Base-by-base conservation (phyloP, 2,888 invertebrate genomes). In the Gymnosoma rotundatum region DNA sequence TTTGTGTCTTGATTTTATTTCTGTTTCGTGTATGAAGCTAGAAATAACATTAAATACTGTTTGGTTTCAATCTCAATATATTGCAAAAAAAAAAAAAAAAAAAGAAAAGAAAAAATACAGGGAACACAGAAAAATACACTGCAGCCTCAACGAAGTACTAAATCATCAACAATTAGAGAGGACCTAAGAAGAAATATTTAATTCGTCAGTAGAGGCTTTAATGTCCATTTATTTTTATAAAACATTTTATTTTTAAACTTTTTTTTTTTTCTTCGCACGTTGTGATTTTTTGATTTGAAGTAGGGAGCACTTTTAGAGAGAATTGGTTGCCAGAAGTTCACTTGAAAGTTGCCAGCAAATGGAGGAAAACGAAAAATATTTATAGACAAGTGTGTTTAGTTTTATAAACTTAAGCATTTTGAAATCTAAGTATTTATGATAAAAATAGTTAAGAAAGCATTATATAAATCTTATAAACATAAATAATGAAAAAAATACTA, bases 401-500 rank as follows among this genome's bases (percentile, higher is more conserved):
- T 78, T 61, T 58, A 36, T 25, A 52, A 4, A 63, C 54, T 78
- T 72, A 64, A 52, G 54, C 21, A 54, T 78, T 78, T 56, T 63
- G 14, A 52, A 64, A 74, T 69, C 56, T 56, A 78, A 83, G 79
- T 79, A 74, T 79, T 79, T 79, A 78, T 75, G 79, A 75, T 83
- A 83, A 78, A 32, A 56, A 74, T 78, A 63, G 64, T 78, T 80
- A 69, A 79, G 70, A 70, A 70, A 42, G 32, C 60, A 69, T 83
- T 83, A 67, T 58, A 78, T 63, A 72, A 64, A 81, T 58, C 66
- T 69, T 56, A 16, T 4, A 12, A 2, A 42, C 12, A 42, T 10
- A 42, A 42, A 42, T 42, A 56, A 16, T 32, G 6, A 32, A 32
- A 32, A 32, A 54, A 0, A 52, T 38, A 20, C 42, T 82, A 73